Conservation (phyloP, 2,888 invertebrate genomes). For the Rhamnusium bicolor region DNA sequence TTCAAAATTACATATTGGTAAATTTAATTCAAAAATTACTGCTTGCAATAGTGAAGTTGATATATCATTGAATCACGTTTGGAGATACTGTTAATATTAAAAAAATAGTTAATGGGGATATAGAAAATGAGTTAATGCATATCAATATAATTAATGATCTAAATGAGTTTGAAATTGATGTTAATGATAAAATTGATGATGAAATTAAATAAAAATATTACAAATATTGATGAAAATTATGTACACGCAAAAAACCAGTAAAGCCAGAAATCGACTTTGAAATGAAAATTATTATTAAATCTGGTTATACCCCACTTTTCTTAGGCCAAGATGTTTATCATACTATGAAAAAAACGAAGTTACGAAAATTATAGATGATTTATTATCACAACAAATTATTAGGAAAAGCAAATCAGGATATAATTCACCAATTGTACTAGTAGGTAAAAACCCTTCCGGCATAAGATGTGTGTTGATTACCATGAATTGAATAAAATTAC, state of each 20-base stretch:
- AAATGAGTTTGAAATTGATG: background rate
- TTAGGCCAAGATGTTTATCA: conserved; percentile 35
- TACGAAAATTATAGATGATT: conserved; percentile 37
- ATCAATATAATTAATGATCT: background rate
- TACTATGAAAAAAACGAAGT: conserved; percentile 40
- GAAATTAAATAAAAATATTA: background rate
- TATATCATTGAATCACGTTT: too few species aligned
- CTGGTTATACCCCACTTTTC: conserved; percentile 27
- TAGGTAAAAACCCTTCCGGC: conserved; percentile 29
- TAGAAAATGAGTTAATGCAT: too few species aligned
- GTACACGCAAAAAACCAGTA: background rate
- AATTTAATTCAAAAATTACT: too few species aligned
- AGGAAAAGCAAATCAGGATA: conserved; percentile 34
- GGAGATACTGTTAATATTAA: background rate
- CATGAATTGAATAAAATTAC: conserved; percentile 55
- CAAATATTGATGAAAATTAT: background rate
- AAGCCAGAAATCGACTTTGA: conserved; percentile 14
- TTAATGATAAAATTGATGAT: background rate
- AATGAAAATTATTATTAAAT: conserved; percentile 14
- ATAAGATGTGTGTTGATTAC: conserved; percentile 53
- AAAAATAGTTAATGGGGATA: background rate
- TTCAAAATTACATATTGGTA: too few species aligned
- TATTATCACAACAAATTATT: conserved; percentile 33
- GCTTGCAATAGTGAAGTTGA: too few species aligned
- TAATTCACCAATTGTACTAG: conserved; percentile 30